Base-by-base conservation (phyloP, 2,888 invertebrate species). In the Drosophila testacea region DNA sequence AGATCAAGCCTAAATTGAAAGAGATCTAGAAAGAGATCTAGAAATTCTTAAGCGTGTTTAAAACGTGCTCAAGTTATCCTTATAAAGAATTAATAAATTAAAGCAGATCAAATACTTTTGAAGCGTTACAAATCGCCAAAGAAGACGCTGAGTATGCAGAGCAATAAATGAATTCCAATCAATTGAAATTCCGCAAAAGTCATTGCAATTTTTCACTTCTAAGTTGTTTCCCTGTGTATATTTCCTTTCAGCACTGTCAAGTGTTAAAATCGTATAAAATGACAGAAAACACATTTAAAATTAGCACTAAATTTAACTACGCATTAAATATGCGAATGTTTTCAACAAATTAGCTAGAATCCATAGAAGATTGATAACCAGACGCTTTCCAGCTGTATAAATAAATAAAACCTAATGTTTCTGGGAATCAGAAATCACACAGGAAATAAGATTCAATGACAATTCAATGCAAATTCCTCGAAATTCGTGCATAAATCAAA, bases 1-100 rank as follows among this genome's bases (percentile, higher is more conserved):
- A 39, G 16, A 16, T 16, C 16, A 38, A 48, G 42, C 34, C 30
- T 11, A 11, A 67, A 61, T 50, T 22, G 36, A n/a, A 9, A 39
- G n/a, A 46, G 38, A 59, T 41, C 47, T 36, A 16, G 44, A 39
- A n/a, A n/a, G n/a, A n/a, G n/a, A n/a, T n/a, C n/a, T n/a, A n/a
- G n/a, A n/a, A 52, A 64, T 74, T 73, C 63, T 69, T 55, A 1
- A 52, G n/a, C 36, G 55, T 42, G 5, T n/a, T 27, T 13, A n/a
- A 61, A 30, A 73, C 73, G 73, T 73, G 73, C 68, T 59, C 6
- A 1, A 51, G 16, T 41, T 30, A 30, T 1, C 11, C 5, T 32
- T 22, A 5, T 5, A 27, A 27, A 27, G 11, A 50, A 60, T 42
- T 16, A 16, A 30, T 54, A 54, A 16, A 11, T 30, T 13, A 16